phyloP scores from a whole-genome alignment of 2,888 invertebrate genomes.

The Agelastica alni region DNA sequence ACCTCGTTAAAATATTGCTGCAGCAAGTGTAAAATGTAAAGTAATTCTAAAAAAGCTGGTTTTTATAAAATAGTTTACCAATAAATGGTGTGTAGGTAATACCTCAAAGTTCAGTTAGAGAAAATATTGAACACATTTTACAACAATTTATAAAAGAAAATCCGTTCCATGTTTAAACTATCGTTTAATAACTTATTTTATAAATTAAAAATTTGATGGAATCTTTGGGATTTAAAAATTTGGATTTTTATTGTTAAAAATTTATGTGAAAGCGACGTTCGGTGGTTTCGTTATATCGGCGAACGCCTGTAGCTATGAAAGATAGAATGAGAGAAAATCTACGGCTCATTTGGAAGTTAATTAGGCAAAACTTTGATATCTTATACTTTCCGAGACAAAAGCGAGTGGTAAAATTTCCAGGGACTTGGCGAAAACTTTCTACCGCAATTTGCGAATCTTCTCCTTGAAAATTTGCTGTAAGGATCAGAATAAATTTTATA shows the following conservation, averaged over 20 bases:
- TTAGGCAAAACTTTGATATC: conserved; percentile 54
- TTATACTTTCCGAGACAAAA: conserved; percentile 46
- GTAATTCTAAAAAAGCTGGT: no score
- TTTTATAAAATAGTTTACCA: no score
- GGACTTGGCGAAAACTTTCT: conserved; percentile 49
- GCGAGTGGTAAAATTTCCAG: conserved; percentile 50
- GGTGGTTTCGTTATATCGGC: neutral
- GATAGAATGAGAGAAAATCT: conserved; percentile 40
- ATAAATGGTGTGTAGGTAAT: no score
- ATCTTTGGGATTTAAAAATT: neutral
- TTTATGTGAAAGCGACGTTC: conserved; percentile 26
- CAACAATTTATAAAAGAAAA: no score
- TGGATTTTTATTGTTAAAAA: conserved; percentile 12
- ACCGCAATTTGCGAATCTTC: conserved; percentile 51
- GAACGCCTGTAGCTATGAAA: conserved; percentile 22
- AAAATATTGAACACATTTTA: no score
- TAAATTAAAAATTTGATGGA: neutral
- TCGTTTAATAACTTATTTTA: no score
- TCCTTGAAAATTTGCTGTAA: conserved; percentile 53
- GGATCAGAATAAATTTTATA: conserved; percentile 51
- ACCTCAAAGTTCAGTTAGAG: no score
- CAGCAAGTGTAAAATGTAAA: no score
- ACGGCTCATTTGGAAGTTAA: conserved; percentile 53
- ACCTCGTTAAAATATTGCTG: no score
- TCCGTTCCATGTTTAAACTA: no score